Evolutionary conservation across 1,140 invertebrate species (phyloP).

Genomic region (Goniozus legneri): DNA sequence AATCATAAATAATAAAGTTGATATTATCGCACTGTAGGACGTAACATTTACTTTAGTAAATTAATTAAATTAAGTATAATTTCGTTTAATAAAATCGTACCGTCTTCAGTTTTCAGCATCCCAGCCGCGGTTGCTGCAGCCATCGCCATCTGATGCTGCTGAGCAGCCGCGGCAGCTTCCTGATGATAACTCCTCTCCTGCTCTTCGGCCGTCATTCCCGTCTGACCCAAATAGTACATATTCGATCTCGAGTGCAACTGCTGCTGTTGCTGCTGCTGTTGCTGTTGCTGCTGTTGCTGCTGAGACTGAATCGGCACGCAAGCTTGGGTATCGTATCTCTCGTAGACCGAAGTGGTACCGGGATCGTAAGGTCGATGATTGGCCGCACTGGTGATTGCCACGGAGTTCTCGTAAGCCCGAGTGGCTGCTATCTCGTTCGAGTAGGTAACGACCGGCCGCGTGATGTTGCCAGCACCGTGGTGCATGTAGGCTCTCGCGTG

Average conservation of each 20-base stretch:
- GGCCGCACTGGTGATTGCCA: slow-evolving; percentile 52
- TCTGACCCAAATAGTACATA: slow-evolving; percentile 58
- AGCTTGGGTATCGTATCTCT: slow-evolving; percentile 64
- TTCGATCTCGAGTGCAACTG: slow-evolving; percentile 53
- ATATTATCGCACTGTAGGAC: background rate
- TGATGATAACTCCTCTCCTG: slow-evolving; percentile 63
- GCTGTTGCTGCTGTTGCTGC: slow-evolving; percentile 60
- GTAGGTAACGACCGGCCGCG: slow-evolving; percentile 62
- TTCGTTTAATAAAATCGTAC: slow-evolving; percentile 21
- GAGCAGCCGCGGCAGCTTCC: slow-evolving; percentile 51
- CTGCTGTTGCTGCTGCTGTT: slow-evolving; percentile 57
- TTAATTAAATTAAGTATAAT: background rate
- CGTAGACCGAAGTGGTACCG: slow-evolving; percentile 64
- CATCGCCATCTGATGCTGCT: slow-evolving; percentile 63
- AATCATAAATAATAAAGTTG: background rate
- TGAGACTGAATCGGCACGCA: slow-evolving; percentile 59
- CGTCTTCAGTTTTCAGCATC: slow-evolving; percentile 65
- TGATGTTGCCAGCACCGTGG: slow-evolving; percentile 48
- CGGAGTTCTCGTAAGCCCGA: slow-evolving; percentile 60
- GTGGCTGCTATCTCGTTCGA: slow-evolving; percentile 56
- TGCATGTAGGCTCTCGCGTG: slow-evolving; percentile 50
- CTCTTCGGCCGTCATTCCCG: slow-evolving; percentile 53
- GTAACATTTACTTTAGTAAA: too few relatives aligned
- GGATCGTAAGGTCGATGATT: slow-evolving; percentile 63
- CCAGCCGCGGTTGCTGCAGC: slow-evolving; percentile 53